Base-by-base conservation (phyloP, 1,140 invertebrate species). In the Trichonephila inaurata region DNA sequence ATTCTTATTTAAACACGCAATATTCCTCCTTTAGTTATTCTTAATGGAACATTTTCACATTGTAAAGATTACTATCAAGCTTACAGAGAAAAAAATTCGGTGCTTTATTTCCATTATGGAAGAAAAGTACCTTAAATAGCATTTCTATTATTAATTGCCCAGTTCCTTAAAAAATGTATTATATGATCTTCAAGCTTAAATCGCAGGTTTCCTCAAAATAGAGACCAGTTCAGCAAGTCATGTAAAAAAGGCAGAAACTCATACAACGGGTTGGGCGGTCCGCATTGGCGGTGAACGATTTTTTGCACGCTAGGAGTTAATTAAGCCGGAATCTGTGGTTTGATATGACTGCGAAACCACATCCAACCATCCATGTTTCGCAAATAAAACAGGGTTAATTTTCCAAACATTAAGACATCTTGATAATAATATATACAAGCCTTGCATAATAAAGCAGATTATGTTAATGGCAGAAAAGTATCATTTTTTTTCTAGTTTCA, bases 321-420 rank as follows among this genome's bases (percentile, higher is more conserved):
- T 77, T 77, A 77, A 77, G 72, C 28, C 24, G 72, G 72, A 77
- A 77, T 28, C 72, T 77, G 72, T 77, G 72, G 72, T 77, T 77
- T 77, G 33, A 40, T 77, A 77, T 19, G 72, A 40, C 10, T 77
- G 18, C 33, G 72, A 77, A 77, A 77, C 72, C 62, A 33, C 28
- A 69, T 33, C 72, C 16, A 77, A 40, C 28, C 18, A 14, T 16
- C 72, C 72, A 77, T 77, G 72, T 77, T 77, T 28, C 72, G 72
- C 72, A 40, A 33, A 33, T 77, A 18, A 33, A 77, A 77, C 72
- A 77, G 72, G 28, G 72, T 77, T 77, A n/a, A 69, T 69, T 69
- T 69, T 69, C 72, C 10, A 77, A 77, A 24, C 72, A 77, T 77
- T 77, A 77, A 77, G 72, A 77, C 33, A 77, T 77, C 72, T 77